Percentiles rank a stretch among this genome's conserved stretches.
Conservation (phyloP, 2,113 vertebrate genomes). For the Chaetorhynchus papuensis region DNA sequence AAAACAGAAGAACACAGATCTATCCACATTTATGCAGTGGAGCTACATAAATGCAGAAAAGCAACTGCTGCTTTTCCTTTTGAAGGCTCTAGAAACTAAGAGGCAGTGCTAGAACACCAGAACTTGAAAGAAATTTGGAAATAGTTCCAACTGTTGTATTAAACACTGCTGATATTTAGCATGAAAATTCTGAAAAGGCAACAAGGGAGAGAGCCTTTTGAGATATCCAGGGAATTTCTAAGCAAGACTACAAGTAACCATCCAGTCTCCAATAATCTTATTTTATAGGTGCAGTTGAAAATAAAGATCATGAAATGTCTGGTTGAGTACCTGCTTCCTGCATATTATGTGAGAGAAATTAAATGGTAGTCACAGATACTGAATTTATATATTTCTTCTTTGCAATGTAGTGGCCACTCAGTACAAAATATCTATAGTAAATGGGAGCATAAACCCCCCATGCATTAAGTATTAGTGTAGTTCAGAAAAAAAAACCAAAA, state of each 20-base stretch:
- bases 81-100: neutral
- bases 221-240: neutral
- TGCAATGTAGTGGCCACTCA: neutral
- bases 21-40: neutral
- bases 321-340: neutral
- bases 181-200: neutral
- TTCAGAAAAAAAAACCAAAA: neutral
- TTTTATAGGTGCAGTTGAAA: neutral
- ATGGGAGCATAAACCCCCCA: neutral
- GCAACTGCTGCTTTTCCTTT: neutral
- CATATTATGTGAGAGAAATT: neutral
- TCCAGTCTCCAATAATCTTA: neutral
- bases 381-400: neutral
- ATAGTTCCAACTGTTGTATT: neutral
- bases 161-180: neutral
- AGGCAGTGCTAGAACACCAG: neutral
- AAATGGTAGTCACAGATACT: neutral
- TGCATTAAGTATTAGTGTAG: neutral
- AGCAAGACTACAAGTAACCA: neutral
- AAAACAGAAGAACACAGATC: neutral
- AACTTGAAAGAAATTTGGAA: neutral
- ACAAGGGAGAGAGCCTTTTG: neutral
- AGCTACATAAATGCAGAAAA: neutral
- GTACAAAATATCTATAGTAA: neutral
- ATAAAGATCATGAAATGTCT: neutral